Conservation (phyloP, 2,888 invertebrate species). For the Acleris literana region DNA sequence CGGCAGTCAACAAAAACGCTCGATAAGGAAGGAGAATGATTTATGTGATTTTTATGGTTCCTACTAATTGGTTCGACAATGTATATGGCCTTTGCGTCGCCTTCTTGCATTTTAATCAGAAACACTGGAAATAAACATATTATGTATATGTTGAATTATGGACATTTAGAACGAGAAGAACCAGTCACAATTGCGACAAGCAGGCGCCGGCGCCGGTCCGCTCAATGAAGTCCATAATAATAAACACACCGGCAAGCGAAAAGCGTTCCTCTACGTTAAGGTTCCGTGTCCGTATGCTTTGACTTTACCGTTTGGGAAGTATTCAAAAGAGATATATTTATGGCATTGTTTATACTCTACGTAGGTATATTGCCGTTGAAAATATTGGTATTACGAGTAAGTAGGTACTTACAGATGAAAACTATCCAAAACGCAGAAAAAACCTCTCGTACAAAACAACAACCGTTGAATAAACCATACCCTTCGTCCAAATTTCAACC, state of each 20-base stretch:
- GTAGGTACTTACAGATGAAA: too few species aligned
- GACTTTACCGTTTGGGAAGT: too few species aligned
- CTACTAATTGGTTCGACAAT: constrained; percentile 78
- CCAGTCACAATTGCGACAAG: constrained; percentile 79
- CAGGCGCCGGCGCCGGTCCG: constrained; percentile 70
- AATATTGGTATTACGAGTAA: too few species aligned
- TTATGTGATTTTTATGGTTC: constrained; percentile 73
- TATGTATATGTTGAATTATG: constrained; percentile 64
- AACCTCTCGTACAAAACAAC: too few species aligned
- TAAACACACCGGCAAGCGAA: constrained; percentile 68
- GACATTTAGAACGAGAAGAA: constrained; percentile 77
- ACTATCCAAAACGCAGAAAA: too few species aligned
- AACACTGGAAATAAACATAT: constrained; percentile 71
- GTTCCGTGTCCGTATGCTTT: constrained; percentile 4
- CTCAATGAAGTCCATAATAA: constrained; percentile 76
- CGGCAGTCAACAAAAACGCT: constrained; percentile 56
- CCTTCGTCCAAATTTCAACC: too few species aligned
- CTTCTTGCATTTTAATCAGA: constrained; percentile 77
- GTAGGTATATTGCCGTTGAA: too few species aligned
- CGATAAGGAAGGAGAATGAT: constrained; percentile 72
- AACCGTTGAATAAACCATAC: too few species aligned
- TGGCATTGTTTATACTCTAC: too few species aligned
- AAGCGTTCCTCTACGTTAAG: constrained; percentile 7
- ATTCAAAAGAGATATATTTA: too few species aligned
- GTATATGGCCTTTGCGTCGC: constrained; percentile 69